phyloP scores from a whole-genome alignment of 2,113 vertebrate genomes.

The Pelusios castaneus region DNA sequence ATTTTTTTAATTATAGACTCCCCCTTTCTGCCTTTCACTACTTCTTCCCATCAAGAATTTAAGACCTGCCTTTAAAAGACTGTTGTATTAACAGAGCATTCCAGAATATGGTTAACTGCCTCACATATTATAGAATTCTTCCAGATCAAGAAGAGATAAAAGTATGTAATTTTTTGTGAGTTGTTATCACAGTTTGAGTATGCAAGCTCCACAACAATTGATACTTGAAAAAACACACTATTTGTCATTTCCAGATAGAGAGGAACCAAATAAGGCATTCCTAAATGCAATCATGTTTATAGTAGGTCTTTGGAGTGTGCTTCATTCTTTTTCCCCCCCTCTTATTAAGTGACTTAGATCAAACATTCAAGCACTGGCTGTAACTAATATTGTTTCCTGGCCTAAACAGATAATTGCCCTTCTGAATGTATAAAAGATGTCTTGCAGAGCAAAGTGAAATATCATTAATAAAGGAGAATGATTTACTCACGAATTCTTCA shows the following conservation, averaged over 20 bases:
- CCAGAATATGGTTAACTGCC: slow-evolving; percentile 33
- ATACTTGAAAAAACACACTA: neutral
- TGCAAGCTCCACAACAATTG: slow-evolving; percentile 29
- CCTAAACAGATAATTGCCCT: slow-evolving; percentile 88
- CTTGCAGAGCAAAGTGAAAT: slow-evolving; percentile 83
- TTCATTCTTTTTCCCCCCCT: slow-evolving; percentile 17
- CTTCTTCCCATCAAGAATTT: slow-evolving; percentile 48
- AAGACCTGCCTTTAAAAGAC: slow-evolving; percentile 57
- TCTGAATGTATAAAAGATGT: slow-evolving; percentile 86
- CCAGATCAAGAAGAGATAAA: slow-evolving; percentile 18
- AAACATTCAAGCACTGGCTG: slow-evolving; percentile 67
- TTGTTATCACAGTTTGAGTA: slow-evolving; percentile 8
- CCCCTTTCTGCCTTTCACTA: neutral
- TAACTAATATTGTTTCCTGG: slow-evolving; percentile 84
- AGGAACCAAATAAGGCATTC: neutral
- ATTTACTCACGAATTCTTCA: slow-evolving; percentile 85
- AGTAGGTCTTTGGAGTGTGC: slow-evolving; percentile 18
- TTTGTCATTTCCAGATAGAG: neutral
- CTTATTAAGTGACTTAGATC: slow-evolving; percentile 63
- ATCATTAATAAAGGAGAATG: slow-evolving; percentile 88
- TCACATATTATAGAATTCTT: slow-evolving; percentile 34
- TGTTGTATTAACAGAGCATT: slow-evolving; percentile 52
- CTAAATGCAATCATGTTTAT: slow-evolving; percentile 23
- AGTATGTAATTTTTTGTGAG: slow-evolving; percentile 2
- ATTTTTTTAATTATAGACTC: neutral